These are phyloP conservation scores for Nudaria mundana DNA, from an alignment of 2,888 invertebrate species.

Conservation along the genomic window DNA sequence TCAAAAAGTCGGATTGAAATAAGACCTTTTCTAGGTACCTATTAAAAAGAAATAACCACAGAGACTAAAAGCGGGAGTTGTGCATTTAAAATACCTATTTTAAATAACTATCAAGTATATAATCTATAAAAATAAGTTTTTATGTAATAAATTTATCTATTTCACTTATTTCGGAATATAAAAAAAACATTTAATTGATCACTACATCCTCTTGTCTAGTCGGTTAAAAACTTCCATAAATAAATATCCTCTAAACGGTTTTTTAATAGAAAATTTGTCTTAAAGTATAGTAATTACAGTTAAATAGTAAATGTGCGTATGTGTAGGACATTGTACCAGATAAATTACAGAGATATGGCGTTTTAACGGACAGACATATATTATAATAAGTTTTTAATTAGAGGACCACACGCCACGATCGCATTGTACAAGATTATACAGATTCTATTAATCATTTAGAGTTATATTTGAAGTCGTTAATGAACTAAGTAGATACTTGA, in stretches of 20 bases:
- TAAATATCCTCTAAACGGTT: no score
- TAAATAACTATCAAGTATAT: no score
- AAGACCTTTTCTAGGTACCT: no score
- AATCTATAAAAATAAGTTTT: no score
- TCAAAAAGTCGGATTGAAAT: no score
- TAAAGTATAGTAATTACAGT: slow-evolving; percentile 34
- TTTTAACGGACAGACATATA: slow-evolving; percentile 35
- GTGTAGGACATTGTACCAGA: slow-evolving; percentile 33
- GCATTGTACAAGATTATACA: slow-evolving; percentile 16
- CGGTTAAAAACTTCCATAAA: not conserved
- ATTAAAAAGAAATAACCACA: no score
- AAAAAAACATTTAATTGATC: not conserved
- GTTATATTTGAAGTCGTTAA: slow-evolving; percentile 16
- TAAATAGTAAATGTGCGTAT: slow-evolving; percentile 32
- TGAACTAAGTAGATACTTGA: slow-evolving; percentile 3
- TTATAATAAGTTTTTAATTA: slow-evolving; percentile 65
- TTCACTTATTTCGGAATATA: not conserved
- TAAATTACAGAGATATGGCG: slow-evolving; percentile 46
- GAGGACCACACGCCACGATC: slow-evolving; percentile 66
- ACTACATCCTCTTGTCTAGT: no score
- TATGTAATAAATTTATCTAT: no score
- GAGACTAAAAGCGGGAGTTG: no score
- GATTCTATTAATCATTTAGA: slow-evolving; percentile 27
- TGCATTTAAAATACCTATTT: no score
- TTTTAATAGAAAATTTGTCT: not conserved